A percentile compares a stretch with the other conserved stretches of the same genome.
These are phyloP conservation scores for Zapus hudsonius DNA, from an alignment of 2,113 vertebrate species.

Conservation along the genomic window DNA sequence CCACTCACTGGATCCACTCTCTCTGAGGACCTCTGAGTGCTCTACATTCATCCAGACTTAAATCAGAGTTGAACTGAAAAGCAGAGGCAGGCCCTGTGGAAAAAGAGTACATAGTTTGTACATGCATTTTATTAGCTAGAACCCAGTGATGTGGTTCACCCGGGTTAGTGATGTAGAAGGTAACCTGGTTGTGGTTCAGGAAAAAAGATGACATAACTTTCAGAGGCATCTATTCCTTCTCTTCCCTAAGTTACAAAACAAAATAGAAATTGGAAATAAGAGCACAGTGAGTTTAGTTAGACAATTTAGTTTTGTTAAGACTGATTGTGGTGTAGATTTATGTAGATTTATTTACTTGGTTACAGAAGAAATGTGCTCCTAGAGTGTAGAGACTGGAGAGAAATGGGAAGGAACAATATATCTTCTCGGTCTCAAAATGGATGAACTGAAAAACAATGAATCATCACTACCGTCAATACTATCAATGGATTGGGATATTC, in stretches of 20 bases:
- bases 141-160: background rate
- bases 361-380: slow-evolving; percentile 40
- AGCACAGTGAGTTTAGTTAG: slow-evolving; percentile 62
- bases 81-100: background rate
- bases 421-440: background rate
- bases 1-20: background rate
- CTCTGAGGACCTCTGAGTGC: background rate
- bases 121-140: background rate
- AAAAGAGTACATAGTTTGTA: background rate
- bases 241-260: background rate
- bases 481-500: background rate
- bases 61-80: slow-evolving; percentile 15
- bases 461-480: background rate
- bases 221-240: background rate
- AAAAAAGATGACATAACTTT: slow-evolving; percentile 32
- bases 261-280: slow-evolving; percentile 49
- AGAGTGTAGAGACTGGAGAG: background rate
- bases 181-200: background rate
- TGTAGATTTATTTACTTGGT: slow-evolving; percentile 20
- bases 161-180: background rate
- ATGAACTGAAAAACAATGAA: background rate
- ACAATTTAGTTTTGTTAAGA: slow-evolving; percentile 47
- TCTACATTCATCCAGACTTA: slow-evolving; percentile 22
- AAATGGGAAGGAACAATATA: background rate
- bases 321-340: slow-evolving; percentile 20